Evolutionary conservation across 2,888 invertebrate genomes (phyloP).

Genomic region (Patella depressa): DNA sequence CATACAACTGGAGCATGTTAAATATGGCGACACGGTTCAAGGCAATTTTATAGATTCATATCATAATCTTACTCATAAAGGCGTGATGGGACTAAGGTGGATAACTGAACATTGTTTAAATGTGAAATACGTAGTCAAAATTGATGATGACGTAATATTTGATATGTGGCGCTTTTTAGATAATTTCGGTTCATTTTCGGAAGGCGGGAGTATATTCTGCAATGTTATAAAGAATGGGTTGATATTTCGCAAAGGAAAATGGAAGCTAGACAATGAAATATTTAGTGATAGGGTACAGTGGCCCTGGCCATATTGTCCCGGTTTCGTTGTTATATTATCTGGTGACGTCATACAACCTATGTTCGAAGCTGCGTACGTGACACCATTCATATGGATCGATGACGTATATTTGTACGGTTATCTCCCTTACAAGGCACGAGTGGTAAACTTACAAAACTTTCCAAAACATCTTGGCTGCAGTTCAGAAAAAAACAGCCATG

Average conservation of each 20-base stretch:
- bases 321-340: slow-evolving; percentile 37
- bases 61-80: slow-evolving; percentile 51
- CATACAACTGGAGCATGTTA: slow-evolving; percentile 39
- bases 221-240: slow-evolving; percentile 28
- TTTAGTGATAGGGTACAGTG: slow-evolving; percentile 32
- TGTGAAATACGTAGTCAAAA: slow-evolving; percentile 45
- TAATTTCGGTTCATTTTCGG: too few relatives aligned
- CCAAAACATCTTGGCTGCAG: too few relatives aligned
- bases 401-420: slow-evolving; percentile 40
- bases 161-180: slow-evolving; percentile 30
- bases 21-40: slow-evolving; percentile 48
- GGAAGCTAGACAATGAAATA: slow-evolving; percentile 36
- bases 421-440: slow-evolving; percentile 23
- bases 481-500: too few relatives aligned
- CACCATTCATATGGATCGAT: slow-evolving; percentile 44
- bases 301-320: slow-evolving; percentile 40
- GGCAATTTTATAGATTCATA: slow-evolving; percentile 53
- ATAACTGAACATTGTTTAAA: slow-evolving; percentile 44
- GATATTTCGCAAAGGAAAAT: slow-evolving; percentile 32
- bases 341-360: slow-evolving; percentile 39
- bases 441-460: not conserved
- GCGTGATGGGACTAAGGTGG: slow-evolving; percentile 54
- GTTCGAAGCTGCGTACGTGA: slow-evolving; percentile 31
- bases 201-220: too few relatives aligned
- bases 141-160: slow-evolving; percentile 53